Conservation (phyloP, 2,797 vertebrate species). For the Cynopterus sphinx region DNA sequence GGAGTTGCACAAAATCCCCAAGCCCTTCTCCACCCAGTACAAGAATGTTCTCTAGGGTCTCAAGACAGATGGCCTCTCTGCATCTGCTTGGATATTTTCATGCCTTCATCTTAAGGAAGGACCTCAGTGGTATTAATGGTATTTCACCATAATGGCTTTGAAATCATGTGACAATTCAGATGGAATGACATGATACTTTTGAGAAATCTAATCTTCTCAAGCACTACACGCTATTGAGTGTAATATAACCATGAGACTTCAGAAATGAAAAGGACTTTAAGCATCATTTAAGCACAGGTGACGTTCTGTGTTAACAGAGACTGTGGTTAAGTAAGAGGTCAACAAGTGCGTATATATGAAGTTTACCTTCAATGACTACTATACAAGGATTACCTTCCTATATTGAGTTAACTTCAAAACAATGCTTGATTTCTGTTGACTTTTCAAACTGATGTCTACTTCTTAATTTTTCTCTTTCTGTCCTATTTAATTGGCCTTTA, state of each 20-base stretch:
- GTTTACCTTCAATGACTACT: not conserved
- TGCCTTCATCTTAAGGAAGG: conserved; percentile 27
- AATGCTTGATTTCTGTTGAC: not conserved
- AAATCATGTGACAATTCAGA: not conserved
- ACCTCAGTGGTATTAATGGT: not conserved
- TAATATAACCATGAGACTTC: not conserved
- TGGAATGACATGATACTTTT: not conserved
- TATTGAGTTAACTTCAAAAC: not conserved
- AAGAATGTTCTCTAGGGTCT: conserved; percentile 59
- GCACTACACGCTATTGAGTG: not conserved
- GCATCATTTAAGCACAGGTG: not conserved
- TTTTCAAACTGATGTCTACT: not conserved
- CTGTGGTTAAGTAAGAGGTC: not conserved
- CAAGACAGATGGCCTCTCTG: conserved; percentile 59
- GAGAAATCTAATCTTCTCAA: conserved; percentile 33
- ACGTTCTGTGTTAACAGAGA: not conserved
- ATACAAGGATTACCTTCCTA: not conserved
- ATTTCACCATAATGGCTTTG: conserved; percentile 14
- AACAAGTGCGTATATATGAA: not conserved
- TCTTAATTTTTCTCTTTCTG: not conserved
- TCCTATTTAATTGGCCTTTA: not conserved
- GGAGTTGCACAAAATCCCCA: not conserved
- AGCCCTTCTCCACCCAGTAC: conserved; percentile 28
- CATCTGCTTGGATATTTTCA: conserved; percentile 63
- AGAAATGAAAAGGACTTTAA: not conserved